A percentile compares a stretch with the other conserved stretches of the same genome.
Conservation (phyloP, 2,113 vertebrate species). For the Coreoperca whiteheadi region DNA sequence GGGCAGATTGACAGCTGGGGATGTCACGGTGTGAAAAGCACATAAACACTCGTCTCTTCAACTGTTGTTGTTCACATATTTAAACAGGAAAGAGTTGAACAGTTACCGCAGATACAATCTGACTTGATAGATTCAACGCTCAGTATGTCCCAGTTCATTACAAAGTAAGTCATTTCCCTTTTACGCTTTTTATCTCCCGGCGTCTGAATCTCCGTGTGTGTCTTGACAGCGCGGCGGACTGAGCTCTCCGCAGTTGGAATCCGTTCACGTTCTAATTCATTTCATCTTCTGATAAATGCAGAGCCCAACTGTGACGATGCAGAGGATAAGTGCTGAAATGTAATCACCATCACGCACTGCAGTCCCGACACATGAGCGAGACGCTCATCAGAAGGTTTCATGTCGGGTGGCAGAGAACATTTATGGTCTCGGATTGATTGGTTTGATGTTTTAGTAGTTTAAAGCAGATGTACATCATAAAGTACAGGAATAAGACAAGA, state of each 20-base stretch:
- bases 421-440: not conserved
- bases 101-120: slow-evolving; percentile 2
- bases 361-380: slow-evolving; percentile 5
- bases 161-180: slow-evolving; percentile 24
- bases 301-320: slow-evolving; percentile 32
- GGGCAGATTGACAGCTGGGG: no score
- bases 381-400: slow-evolving; percentile 12
- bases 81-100: slow-evolving; percentile 1
- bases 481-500: not conserved
- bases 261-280: slow-evolving; percentile 27
- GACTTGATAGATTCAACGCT: slow-evolving; percentile 1
- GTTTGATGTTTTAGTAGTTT: not conserved
- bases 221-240: not conserved
- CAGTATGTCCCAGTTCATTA: slow-evolving; percentile 15
- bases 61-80: slow-evolving; percentile 1
- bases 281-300: slow-evolving; percentile 43
- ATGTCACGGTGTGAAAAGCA: not conserved
- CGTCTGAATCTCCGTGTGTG: slow-evolving; percentile 2
- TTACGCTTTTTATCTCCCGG: slow-evolving; percentile 19
- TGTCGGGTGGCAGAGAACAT: not conserved
- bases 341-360: slow-evolving; percentile 20
- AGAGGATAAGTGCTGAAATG: slow-evolving; percentile 43
- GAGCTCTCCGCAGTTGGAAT: slow-evolving; percentile 19
- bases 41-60: not conserved
- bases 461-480: not conserved